A percentile compares a stretch with the other conserved stretches of the same genome.
Conservation (phyloP, 1,140 invertebrate species). For the Thalassaphorura encarpata region DNA sequence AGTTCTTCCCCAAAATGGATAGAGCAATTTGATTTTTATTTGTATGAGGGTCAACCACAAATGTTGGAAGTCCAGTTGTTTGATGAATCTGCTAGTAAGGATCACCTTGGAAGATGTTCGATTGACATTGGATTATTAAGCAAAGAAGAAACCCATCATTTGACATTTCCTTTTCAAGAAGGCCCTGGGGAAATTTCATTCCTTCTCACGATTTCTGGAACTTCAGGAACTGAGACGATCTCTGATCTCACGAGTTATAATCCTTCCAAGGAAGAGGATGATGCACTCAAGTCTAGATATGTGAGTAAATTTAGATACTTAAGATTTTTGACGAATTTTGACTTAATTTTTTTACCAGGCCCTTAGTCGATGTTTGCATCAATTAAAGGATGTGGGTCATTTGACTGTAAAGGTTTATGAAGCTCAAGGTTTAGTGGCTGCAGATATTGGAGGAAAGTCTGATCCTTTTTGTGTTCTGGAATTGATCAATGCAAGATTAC, state of each 20-base stretch:
- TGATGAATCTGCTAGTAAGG: slow-evolving; percentile 61
- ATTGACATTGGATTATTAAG: slow-evolving; percentile 78
- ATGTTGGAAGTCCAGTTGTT: slow-evolving; percentile 80
- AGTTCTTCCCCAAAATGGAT: slow-evolving; percentile 80
- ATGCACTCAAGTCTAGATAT: slow-evolving; percentile 61
- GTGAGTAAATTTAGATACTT: slow-evolving; percentile 42
- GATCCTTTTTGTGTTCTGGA: slow-evolving; percentile 98
- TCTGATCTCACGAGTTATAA: slow-evolving; percentile 77
- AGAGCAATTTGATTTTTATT: slow-evolving; percentile 94
- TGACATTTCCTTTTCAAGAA: slow-evolving; percentile 82
- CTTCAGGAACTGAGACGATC: slow-evolving; percentile 80
- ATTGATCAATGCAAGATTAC: slow-evolving; percentile 79
- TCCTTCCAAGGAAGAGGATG: slow-evolving; percentile 59
- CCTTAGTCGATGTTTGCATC: slow-evolving; percentile 13
- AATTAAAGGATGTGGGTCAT: slow-evolving; percentile 69
- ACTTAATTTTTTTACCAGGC: slow-evolving; percentile 33
- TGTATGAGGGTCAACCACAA: slow-evolving; percentile 82
- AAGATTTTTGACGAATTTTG: slow-evolving; percentile 34
- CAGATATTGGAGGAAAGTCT: slow-evolving; percentile 83
- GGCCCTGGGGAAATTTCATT: slow-evolving; percentile 76
- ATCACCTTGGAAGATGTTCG: slow-evolving; percentile 47
- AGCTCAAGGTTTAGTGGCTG: slow-evolving; percentile 77
- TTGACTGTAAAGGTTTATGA: slow-evolving; percentile 79
- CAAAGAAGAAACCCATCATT: slow-evolving; percentile 78
- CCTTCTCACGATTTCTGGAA: slow-evolving; percentile 87